phyloP scores from a whole-genome alignment of 2,113 vertebrate genomes.

The Tricholaema leucomelas region DNA sequence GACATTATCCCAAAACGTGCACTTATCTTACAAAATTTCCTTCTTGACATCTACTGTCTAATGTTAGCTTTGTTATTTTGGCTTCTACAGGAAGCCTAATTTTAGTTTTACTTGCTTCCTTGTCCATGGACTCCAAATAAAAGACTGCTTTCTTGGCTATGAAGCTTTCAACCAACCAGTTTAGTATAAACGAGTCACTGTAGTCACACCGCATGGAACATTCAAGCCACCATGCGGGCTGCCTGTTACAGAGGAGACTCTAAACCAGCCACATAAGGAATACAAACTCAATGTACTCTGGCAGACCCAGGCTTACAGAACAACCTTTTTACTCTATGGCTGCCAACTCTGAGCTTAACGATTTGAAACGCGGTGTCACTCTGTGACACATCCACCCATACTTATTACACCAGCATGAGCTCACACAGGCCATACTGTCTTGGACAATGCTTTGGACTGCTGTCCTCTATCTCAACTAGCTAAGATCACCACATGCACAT shows the following conservation, averaged over 20 bases:
- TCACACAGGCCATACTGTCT: neutral
- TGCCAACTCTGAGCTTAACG: neutral
- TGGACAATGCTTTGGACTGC: neutral
- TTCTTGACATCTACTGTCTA: neutral
- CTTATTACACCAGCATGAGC: neutral
- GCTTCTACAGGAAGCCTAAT: conserved; percentile 10
- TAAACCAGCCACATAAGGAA: neutral
- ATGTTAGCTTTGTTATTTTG: conserved; percentile 45
- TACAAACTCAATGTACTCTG: neutral
- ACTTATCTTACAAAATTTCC: neutral
- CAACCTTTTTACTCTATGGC: neutral
- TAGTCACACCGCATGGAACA: neutral
- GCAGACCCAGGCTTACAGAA: neutral
- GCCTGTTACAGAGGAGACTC: neutral
- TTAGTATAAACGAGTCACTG: neutral
- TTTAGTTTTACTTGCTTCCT: conserved; percentile 13
- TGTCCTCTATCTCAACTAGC: neutral
- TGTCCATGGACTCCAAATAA: neutral
- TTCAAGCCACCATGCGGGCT: neutral
- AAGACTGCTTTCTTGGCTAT: neutral
- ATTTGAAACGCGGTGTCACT: neutral
- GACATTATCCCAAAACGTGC: neutral
- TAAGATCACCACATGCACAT: neutral
- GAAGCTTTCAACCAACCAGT: neutral
- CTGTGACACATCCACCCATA: neutral